Percentiles rank a stretch among this genome's conserved stretches.
Evolutionary conservation across 1,140 invertebrate genomes (phyloP).

Genomic region (Aphidius gifuensis): DNA sequence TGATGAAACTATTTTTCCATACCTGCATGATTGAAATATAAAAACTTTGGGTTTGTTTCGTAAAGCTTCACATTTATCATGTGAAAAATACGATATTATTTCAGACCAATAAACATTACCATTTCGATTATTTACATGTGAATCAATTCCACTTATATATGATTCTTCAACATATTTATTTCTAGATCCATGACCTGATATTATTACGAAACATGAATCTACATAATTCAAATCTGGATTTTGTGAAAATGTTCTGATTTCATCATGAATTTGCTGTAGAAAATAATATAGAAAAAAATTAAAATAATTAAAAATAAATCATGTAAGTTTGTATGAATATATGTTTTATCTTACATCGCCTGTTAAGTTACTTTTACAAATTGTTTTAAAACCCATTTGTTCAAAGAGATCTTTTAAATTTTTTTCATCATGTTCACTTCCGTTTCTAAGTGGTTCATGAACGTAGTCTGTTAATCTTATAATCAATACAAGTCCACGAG

Average conservation of each 20-base stretch:
- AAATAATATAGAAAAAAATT: conserved; percentile 4
- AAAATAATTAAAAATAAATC: background rate
- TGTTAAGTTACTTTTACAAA: conserved; percentile 45
- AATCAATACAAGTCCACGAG: conserved; percentile 59
- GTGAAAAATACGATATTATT: conserved; percentile 63
- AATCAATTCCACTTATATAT: conserved; percentile 41
- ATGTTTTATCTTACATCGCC: conserved; percentile 35
- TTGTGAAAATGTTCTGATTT: conserved; percentile 43
- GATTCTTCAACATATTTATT: conserved; percentile 32
- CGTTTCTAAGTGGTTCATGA: conserved; percentile 48
- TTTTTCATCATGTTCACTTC: conserved; percentile 54
- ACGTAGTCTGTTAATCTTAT: conserved; percentile 55
- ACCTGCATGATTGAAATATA: conserved; percentile 74
- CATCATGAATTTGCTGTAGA: conserved; percentile 46
- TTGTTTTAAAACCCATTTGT: conserved; percentile 58
- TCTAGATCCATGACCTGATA: conserved; percentile 60
- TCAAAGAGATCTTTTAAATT: conserved; percentile 56
- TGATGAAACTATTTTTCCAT: background rate
- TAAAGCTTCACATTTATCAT: conserved; percentile 59
- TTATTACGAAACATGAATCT: conserved; percentile 59
- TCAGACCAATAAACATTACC: conserved; percentile 41
- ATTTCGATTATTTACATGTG: conserved; percentile 10
- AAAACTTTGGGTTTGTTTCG: conserved; percentile 73
- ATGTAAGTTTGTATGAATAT: background rate
- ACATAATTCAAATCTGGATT: conserved; percentile 41